A percentile compares a stretch with the other conserved stretches of the same genome.
Conservation (phyloP, 1,140 invertebrate species). For the Thaumatotibia leucotreta region DNA sequence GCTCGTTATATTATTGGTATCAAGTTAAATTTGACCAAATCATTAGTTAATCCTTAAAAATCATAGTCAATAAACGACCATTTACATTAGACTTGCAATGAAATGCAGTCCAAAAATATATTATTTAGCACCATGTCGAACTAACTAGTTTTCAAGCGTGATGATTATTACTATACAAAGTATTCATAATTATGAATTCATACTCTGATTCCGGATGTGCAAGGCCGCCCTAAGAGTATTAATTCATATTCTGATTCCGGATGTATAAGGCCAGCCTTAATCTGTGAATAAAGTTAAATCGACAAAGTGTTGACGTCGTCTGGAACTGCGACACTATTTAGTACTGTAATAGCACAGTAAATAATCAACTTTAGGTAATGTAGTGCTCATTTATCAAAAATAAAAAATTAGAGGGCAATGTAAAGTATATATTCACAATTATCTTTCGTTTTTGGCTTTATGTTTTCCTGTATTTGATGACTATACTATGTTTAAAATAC, state of each 20-base stretch:
- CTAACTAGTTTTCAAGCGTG: neutral
- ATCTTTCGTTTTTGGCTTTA: neutral
- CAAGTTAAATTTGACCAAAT: neutral
- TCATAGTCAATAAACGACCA: neutral
- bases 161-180: neutral
- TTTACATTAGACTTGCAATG: neutral
- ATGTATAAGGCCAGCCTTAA: no score
- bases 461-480: neutral
- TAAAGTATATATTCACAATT: constrained; percentile 3
- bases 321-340: neutral
- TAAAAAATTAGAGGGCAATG: constrained; percentile 14
- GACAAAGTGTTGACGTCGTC: neutral
- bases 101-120: neutral
- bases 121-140: neutral
- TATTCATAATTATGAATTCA: no score
- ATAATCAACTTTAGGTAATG: constrained; percentile 17
- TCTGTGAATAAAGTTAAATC: neutral
- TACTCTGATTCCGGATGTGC: no score
- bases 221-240: no score
- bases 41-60: neutral
- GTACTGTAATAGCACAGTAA: constrained; percentile 23
- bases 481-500: neutral
- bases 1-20: no score
- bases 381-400: constrained; percentile 26
- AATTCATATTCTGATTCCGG: no score